Evolutionary conservation across 37 sponge, comb jelly and placozoan genomes (phyloP).

Genomic region (Axinella damicornis): DNA sequence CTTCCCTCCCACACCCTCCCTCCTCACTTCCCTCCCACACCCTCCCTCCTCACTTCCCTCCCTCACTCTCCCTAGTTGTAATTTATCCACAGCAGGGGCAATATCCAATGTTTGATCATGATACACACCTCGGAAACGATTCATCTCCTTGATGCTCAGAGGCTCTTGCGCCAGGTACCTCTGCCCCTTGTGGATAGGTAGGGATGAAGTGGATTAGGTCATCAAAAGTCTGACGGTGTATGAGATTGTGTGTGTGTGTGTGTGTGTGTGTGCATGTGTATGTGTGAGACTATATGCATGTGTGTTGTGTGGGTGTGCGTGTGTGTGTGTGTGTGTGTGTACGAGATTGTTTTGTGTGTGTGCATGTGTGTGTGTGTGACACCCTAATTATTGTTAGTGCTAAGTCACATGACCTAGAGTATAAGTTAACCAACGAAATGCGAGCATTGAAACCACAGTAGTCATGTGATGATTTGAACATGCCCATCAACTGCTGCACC

Average conservation of each 20-base stretch:
- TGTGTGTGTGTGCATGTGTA: too few relatives aligned
- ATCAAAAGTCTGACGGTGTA: constrained; percentile 44
- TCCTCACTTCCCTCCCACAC: too few relatives aligned
- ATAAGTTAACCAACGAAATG: too few relatives aligned
- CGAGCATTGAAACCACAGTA: too few relatives aligned
- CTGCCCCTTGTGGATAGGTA: constrained; percentile 11
- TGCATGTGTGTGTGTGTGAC: too few relatives aligned
- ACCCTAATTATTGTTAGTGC: too few relatives aligned
- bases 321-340: too few relatives aligned
- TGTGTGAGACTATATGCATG: background rate
- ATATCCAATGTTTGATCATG: background rate
- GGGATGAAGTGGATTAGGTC: constrained; percentile 48
- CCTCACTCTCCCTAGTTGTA: background rate
- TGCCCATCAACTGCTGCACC: background rate
- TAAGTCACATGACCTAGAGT: too few relatives aligned
- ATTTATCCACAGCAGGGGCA: constrained; percentile 13
- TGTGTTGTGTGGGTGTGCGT: too few relatives aligned
- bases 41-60: too few relatives aligned
- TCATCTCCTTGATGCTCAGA: constrained; percentile 32
- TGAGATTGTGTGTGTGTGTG: constrained; percentile 22
- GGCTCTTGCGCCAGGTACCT: constrained; percentile 28
- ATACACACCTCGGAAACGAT: constrained; percentile 24
- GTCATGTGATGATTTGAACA: too few relatives aligned
- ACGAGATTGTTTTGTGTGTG: background rate
- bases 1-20: too few relatives aligned